Conservation (phyloP, 2,888 invertebrate species). For the Hololepta plana region DNA sequence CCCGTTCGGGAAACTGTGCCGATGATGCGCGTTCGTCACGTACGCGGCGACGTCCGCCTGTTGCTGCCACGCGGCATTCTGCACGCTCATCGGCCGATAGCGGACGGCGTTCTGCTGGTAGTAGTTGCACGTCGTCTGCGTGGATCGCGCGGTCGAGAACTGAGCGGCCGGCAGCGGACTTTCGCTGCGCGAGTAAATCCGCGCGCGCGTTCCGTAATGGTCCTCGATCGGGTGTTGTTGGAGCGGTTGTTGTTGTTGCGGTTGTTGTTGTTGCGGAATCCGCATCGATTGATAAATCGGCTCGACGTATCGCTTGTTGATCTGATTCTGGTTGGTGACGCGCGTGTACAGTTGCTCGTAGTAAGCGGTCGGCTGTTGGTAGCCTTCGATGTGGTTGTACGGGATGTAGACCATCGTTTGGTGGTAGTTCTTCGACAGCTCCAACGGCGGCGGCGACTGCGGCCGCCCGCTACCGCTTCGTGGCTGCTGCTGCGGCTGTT, state of each 20-base stretch:
- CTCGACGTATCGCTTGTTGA: conserved; percentile 25
- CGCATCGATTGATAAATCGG: conserved; percentile 20
- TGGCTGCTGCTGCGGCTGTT: conserved; percentile 2
- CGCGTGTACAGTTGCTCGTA: conserved; percentile 19
- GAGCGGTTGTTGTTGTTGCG: conserved; percentile 16
- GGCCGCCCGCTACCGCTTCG: conserved; percentile 34
- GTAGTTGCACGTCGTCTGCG: conserved; percentile 25
- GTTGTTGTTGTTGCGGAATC: conserved; percentile 5
- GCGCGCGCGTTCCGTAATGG: too few relatives aligned
- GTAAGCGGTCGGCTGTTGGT: conserved; percentile 13
- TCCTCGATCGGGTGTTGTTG: conserved; percentile 18
- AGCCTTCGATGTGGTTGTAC: conserved; percentile 33
- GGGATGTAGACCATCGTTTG: conserved; percentile 52
- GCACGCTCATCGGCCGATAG: too few relatives aligned
- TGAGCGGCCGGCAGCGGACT: conserved; percentile 24
- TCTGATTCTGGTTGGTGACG: conserved; percentile 24
- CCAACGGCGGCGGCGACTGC: conserved; percentile 51
- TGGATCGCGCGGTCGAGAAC: conserved; percentile 23
- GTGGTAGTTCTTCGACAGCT: conserved; percentile 37
- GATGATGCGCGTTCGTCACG: too few relatives aligned
- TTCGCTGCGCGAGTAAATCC: conserved; percentile 25
- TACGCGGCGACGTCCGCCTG: too few relatives aligned
- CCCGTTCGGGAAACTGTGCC: conserved; percentile 16
- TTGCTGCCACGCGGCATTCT: too few relatives aligned
- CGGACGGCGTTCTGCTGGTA: too few relatives aligned